Conservation (phyloP, 2,888 invertebrate species). For the Athripsodes cinereus region DNA sequence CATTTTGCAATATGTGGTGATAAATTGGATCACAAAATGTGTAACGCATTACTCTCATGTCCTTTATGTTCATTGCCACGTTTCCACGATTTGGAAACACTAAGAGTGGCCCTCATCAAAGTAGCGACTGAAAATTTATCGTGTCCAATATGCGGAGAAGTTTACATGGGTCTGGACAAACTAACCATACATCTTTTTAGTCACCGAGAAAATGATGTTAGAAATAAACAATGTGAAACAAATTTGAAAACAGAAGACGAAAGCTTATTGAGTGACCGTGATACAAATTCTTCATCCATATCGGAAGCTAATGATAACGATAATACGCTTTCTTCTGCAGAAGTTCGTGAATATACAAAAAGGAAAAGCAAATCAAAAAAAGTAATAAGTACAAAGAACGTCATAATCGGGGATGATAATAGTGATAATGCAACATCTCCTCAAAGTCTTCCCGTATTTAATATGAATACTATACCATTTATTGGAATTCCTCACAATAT, state of each 20-base stretch:
- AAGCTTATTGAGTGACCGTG: background rate
- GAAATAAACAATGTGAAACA: constrained; percentile 29
- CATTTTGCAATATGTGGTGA: no score
- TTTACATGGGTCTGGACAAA: constrained; percentile 71
- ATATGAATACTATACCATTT: constrained; percentile 37
- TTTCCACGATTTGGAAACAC: constrained; percentile 63
- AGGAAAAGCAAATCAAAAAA: background rate
- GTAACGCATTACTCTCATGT: constrained; percentile 59
- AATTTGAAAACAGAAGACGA: constrained; percentile 28
- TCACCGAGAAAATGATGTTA: constrained; percentile 49
- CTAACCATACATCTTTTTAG: constrained; percentile 77
- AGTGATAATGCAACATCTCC: background rate
- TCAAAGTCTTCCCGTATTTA: constrained; percentile 23
- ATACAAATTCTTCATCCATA: background rate
- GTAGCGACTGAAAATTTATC: constrained; percentile 68
- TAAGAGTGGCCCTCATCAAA: constrained; percentile 65
- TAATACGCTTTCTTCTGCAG: background rate
- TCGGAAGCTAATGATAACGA: background rate
- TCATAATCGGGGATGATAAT: background rate
- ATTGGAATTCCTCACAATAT: constrained; percentile 34
- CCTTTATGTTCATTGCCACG: constrained; percentile 71
- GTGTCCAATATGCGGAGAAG: constrained; percentile 74
- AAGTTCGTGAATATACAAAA: background rate
- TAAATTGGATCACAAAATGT: constrained; percentile 32
- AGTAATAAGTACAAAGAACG: background rate